These are phyloP conservation scores for Muscina levida DNA, from an alignment of 2,888 invertebrate species.

Conservation along the genomic window DNA sequence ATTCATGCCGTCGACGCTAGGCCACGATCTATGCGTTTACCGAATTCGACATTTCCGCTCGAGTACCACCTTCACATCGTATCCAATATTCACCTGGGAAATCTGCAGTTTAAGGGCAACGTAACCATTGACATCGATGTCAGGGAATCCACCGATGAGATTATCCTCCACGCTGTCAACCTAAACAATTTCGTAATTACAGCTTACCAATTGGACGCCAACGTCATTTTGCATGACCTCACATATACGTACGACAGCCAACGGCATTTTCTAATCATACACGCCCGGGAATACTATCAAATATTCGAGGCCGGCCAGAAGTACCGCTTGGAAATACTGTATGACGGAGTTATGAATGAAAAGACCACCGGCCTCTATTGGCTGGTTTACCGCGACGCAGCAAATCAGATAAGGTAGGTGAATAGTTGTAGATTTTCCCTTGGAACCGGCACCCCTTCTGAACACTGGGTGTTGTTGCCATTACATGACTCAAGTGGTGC, in stretches of 20 bases:
- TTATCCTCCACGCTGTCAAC: constrained; percentile 75
- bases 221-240: constrained; percentile 70
- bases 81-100: constrained; percentile 73
- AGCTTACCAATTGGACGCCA: constrained; percentile 69
- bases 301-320: constrained; percentile 72
- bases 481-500: neutral
- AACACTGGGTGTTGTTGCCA: neutral
- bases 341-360: constrained; percentile 81
- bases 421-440: too few species aligned
- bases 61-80: constrained; percentile 80
- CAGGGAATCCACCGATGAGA: constrained; percentile 73
- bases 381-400: constrained; percentile 80
- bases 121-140: constrained; percentile 75
- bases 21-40: constrained; percentile 80
- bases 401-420: constrained; percentile 78
- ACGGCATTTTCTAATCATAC: constrained; percentile 72
- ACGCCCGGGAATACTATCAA: constrained; percentile 71
- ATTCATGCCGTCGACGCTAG: neutral
- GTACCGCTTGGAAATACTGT: constrained; percentile 81
- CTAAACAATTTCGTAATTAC: constrained; percentile 71
- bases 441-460: too few species aligned
- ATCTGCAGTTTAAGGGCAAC: constrained; percentile 72
- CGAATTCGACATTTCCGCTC: constrained; percentile 81
- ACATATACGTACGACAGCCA: constrained; percentile 70
- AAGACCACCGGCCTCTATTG: constrained; percentile 85